These are phyloP conservation scores for Apamea sordens DNA, from an alignment of 2,888 invertebrate genomes.

Conservation along the genomic window DNA sequence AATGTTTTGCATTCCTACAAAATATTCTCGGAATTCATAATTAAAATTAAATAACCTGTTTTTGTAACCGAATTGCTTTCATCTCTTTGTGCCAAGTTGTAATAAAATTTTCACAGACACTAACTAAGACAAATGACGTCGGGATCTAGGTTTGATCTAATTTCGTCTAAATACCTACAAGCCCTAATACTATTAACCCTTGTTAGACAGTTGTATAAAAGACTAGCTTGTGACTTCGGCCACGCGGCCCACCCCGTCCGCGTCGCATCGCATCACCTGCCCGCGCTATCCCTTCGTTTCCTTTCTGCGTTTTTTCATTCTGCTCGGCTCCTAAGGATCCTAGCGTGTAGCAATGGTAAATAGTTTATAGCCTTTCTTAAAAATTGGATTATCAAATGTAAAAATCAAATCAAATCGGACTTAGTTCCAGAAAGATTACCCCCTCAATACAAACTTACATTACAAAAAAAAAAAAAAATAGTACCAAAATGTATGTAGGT, in stretches of 20 bases:
- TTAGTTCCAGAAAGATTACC: not conserved
- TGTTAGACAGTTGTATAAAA: not conserved
- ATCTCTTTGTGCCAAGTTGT: constrained; percentile 31
- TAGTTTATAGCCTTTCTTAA: not conserved
- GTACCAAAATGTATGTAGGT: too few relatives aligned
- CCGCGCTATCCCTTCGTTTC: not conserved
- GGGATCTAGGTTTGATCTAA: constrained; percentile 67
- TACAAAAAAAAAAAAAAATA: too few relatives aligned
- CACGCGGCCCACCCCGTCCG: not conserved
- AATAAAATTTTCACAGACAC: constrained; percentile 63
- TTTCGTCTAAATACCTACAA: constrained; percentile 60
- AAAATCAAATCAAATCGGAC: not conserved
- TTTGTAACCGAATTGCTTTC: constrained; percentile 30
- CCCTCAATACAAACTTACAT: not conserved
- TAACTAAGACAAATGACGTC: constrained; percentile 73
- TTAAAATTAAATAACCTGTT: constrained; percentile 32
- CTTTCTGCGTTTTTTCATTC: not conserved
- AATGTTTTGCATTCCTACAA: not conserved
- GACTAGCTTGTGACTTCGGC: not conserved
- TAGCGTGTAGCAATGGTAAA: too few relatives aligned
- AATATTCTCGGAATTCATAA: constrained; percentile 3
- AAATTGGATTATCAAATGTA: not conserved
- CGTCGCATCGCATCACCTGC: not conserved
- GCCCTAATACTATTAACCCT: constrained; percentile 1
- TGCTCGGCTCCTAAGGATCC: not conserved